Conservation (phyloP, 2,113 vertebrate genomes). For the Megaptera novaeangliae region DNA sequence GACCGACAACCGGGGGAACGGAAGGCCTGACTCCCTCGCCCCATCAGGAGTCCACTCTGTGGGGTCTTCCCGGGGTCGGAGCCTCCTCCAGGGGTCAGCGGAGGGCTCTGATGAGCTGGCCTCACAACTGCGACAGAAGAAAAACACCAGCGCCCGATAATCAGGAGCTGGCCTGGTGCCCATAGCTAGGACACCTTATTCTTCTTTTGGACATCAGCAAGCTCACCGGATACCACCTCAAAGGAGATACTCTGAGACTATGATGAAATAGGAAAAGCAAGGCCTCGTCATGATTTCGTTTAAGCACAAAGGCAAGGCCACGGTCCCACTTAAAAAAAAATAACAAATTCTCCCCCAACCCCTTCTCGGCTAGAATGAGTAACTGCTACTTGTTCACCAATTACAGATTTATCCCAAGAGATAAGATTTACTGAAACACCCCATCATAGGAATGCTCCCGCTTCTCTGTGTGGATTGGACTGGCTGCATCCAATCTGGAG, state of each 20-base stretch:
- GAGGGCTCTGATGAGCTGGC: background rate
- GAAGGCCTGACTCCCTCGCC: background rate
- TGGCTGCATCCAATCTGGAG: background rate
- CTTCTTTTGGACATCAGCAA: background rate
- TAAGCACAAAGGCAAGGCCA: background rate
- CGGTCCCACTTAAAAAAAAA: background rate
- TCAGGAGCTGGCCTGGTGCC: background rate
- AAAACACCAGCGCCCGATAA: background rate
- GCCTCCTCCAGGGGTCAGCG: background rate
- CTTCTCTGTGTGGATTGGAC: background rate
- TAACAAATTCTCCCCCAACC: background rate
- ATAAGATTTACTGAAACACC: background rate
- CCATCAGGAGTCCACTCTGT: background rate
- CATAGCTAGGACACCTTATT: background rate
- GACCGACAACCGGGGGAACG: rapidly evolving
- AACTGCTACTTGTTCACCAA: background rate
- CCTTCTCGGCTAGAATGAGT: background rate
- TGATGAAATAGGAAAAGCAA: background rate
- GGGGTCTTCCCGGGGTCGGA: background rate
- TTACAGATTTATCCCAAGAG: background rate
- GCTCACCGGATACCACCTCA: background rate
- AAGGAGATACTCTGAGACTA: background rate
- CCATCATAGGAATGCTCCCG: background rate
- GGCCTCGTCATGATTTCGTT: background rate
- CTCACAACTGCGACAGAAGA: background rate